phyloP scores from a whole-genome alignment of 2,888 invertebrate species.

The Xestobium rufovillosum region DNA sequence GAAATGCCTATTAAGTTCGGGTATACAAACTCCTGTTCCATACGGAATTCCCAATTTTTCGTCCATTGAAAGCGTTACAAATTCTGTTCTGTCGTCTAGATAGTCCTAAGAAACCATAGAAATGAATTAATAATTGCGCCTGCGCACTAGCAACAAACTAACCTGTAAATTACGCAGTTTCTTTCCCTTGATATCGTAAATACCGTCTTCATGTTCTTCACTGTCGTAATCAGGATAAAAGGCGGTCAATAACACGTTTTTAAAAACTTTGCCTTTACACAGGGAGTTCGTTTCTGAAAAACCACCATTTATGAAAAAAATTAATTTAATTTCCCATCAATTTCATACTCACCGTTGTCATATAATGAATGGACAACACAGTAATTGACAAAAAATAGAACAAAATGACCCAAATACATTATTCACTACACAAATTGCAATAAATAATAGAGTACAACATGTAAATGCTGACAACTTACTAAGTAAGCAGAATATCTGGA shows the following conservation, averaged over 20 bases:
- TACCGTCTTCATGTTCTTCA: constrained; percentile 40
- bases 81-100: constrained; percentile 43
- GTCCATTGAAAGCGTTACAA: constrained; percentile 47
- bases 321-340: neutral
- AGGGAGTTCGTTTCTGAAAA: constrained; percentile 36
- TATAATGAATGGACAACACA: no score
- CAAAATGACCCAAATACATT: no score
- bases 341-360: no score
- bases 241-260: constrained; percentile 45
- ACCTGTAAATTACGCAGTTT: constrained; percentile 46
- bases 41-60: constrained; percentile 41
- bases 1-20: constrained; percentile 46
- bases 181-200: constrained; percentile 41
- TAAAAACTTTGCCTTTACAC: constrained; percentile 39
- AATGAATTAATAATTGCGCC: constrained; percentile 5
- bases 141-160: no score
- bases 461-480: no score
- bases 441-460: no score
- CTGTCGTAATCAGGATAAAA: constrained; percentile 46
- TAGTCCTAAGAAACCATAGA: constrained; percentile 41
- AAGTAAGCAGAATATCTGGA: no score
- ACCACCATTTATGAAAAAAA: constrained; percentile 7
- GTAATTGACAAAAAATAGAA: no score
- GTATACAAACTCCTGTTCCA: constrained; percentile 45
- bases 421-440: no score